Evolutionary conservation across 2,888 invertebrate species (phyloP), one percentile per base, ranked within the genome.

Genomic region (Timema cristinae): DNA sequence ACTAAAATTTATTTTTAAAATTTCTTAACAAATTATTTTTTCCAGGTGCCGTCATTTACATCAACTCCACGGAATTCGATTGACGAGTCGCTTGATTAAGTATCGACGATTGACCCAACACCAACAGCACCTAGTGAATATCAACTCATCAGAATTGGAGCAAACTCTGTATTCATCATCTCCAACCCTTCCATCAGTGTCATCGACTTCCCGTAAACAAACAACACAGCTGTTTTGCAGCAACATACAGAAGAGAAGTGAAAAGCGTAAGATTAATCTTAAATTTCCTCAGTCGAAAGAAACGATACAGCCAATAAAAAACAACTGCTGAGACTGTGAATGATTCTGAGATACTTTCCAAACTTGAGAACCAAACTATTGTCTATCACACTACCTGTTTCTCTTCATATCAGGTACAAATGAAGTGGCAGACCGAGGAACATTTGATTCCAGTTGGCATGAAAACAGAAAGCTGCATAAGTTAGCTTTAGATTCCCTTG

Each of bases 261-360:
- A 16, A 16, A 59, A 59, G 59, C n/a, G 16, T n/a, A n/a, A 15
- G 59, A 16, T 59, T 59, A 59, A 59, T 59, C 59, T 59, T 59
- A 59, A 7, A 15, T 11, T 59, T 16, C 59, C 59, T 59, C 7
- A 32, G 54, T 54, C 11, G 5, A 6, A 59, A n/a, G 32, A 59
- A 59, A 32, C 6, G 32, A 5, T 32, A 59, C 59, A 16, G 4
- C 59, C 2, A 32, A 59, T 59, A 13, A 13, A n/a, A 59, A 59
- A 59, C 54, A 59, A 2, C n/a, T 59, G 59, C 16, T 32, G 7
- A 15, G 4, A 59, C 10, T 16, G 2, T 59, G n/a, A 16, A 32
- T 15, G 59, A 59, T 59, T 11, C 59, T n/a, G 59, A 8, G 59
- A 59, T 59, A 16, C 59, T 59, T 15, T 59, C 59, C 4, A 59